phyloP scores from a whole-genome alignment of 2,888 invertebrate species.

The Alloscopus bannaensis region DNA sequence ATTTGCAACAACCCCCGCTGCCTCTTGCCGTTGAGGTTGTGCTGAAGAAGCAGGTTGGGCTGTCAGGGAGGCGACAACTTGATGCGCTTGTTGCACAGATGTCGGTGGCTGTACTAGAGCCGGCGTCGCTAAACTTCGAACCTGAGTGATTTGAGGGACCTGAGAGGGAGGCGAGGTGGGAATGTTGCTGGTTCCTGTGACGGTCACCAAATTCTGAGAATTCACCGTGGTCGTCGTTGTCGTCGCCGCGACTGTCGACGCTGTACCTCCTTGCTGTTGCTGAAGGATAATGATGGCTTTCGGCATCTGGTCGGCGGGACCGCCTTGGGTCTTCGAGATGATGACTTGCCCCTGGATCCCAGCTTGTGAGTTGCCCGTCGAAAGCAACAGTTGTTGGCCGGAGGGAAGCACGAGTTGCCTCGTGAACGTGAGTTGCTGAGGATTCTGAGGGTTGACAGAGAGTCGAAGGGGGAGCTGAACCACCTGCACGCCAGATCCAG shows the following conservation, averaged over 20 bases:
- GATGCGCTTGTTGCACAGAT: background rate
- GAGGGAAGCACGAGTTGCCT: constrained; percentile 71
- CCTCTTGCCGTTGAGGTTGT: background rate
- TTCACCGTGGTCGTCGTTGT: background rate
- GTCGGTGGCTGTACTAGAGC: constrained; percentile 1
- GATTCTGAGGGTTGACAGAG: constrained; percentile 67
- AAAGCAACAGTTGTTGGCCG: constrained; percentile 72
- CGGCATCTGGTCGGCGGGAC: constrained; percentile 67
- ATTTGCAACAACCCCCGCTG: no score
- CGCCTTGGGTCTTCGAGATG: constrained; percentile 67
- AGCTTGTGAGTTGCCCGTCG: constrained; percentile 65
- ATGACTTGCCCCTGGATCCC: constrained; percentile 71
- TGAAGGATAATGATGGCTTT: constrained; percentile 72
- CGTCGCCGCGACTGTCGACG: background rate
- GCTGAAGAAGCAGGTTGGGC: background rate
- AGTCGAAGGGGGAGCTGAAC: constrained; percentile 62
- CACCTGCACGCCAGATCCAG: constrained; percentile 56
- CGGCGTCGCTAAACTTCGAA: constrained; percentile 5
- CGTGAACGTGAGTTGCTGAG: constrained; percentile 70
- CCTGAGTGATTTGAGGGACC: background rate
- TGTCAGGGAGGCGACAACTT: constrained; percentile 11
- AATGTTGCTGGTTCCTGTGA: constrained; percentile 50
- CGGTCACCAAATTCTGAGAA: constrained; percentile 26
- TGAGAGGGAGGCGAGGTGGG: no score
- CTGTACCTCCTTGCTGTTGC: constrained; percentile 49